Percentiles rank a stretch among this genome's conserved stretches.
Evolutionary conservation across 2,888 invertebrate genomes (phyloP).

Genomic region (Thymelicus lineola): DNA sequence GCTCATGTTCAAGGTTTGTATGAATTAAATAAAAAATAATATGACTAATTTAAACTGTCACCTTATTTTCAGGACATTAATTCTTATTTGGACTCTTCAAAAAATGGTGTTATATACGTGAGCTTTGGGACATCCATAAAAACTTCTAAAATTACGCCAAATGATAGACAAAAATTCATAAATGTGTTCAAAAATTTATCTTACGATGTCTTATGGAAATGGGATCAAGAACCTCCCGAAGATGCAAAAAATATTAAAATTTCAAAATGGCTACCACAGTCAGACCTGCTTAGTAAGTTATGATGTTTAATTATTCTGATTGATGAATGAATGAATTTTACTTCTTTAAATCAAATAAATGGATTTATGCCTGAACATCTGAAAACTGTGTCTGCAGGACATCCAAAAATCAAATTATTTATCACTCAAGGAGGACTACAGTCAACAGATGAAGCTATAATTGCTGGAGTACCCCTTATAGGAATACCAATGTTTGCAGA

Average conservation of each 20-base stretch:
- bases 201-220: constrained; percentile 68
- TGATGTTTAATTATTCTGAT: too few relatives aligned
- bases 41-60: background rate
- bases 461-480: constrained; percentile 63
- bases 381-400: constrained; percentile 49
- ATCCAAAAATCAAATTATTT: constrained; percentile 68
- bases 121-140: constrained; percentile 57
- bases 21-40: too few relatives aligned
- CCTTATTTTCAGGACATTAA: constrained; percentile 57
- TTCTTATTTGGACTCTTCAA: constrained; percentile 59
- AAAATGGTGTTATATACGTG: constrained; percentile 61
- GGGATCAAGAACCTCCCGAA: constrained; percentile 59
- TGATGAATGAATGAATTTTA: too few relatives aligned
- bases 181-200: constrained; percentile 47
- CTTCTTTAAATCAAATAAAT: too few relatives aligned
- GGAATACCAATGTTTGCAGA: constrained; percentile 69
- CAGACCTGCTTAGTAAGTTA: constrained; percentile 65
- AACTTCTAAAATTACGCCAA: background rate
- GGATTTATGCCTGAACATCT: too few relatives aligned
- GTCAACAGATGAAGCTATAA: constrained; percentile 69
- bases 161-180: background rate
- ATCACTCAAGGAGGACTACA: constrained; percentile 73
- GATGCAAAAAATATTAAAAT: constrained; percentile 53
- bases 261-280: constrained; percentile 65
- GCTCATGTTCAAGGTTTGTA: too few relatives aligned